Conservation (phyloP, 2,888 invertebrate genomes). For the Stenodera caucasica region DNA sequence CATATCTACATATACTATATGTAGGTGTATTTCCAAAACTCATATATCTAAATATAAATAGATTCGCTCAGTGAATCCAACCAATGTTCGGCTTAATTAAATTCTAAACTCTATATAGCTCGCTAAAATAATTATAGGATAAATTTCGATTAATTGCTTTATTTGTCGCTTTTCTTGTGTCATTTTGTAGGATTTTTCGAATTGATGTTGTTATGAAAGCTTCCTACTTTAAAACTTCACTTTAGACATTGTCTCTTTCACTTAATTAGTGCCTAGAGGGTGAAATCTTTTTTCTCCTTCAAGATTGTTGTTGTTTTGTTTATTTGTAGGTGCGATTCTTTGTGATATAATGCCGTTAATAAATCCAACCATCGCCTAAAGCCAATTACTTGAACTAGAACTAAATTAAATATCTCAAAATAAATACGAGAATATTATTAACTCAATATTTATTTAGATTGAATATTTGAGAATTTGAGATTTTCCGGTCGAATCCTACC, state of each 20-base stretch:
- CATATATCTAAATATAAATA: no score
- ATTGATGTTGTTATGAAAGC: neutral
- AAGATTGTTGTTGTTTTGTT: constrained; percentile 9
- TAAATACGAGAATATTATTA: no score
- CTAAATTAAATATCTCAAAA: neutral
- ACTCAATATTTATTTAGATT: no score
- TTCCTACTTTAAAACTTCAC: neutral
- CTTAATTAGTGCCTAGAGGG: constrained; percentile 22
- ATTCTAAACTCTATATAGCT: no score
- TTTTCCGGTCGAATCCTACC: no score
- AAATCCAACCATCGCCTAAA: neutral
- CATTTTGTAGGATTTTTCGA: neutral
- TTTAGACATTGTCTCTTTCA: constrained; percentile 9
- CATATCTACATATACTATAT: constrained; percentile 9
- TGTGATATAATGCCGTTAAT: neutral
- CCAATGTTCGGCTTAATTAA: no score
- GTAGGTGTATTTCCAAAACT: neutral
- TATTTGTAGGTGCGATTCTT: neutral
- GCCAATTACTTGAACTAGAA: neutral
- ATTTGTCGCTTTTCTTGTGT: neutral
- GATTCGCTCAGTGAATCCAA: no score
- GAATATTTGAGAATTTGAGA: no score
- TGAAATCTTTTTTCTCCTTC: constrained; percentile 18
- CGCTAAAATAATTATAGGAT: no score
- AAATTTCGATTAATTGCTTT: no score